Evolutionary conservation across 2,113 vertebrate species (phyloP).

Genomic region (Philantomba maxwellii): DNA sequence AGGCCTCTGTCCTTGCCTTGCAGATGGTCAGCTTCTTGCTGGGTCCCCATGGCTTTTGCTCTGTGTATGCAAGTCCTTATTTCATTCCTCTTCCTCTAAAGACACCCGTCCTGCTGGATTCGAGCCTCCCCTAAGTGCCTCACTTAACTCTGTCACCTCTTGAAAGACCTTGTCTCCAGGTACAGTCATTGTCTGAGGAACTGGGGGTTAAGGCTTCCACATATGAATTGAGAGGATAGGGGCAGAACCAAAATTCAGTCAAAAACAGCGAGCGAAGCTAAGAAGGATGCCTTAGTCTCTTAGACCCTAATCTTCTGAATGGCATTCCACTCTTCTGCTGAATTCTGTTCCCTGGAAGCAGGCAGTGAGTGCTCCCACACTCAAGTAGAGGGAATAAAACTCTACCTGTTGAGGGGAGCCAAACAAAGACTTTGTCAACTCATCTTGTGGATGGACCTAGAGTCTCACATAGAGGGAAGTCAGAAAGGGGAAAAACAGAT

Average conservation of each 20-base stretch:
- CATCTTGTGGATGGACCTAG: background rate
- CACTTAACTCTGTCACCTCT: background rate
- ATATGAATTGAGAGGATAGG: background rate
- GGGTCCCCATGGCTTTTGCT: background rate
- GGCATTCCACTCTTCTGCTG: background rate
- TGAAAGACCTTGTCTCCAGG: background rate
- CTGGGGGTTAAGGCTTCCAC: background rate
- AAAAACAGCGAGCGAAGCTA: background rate
- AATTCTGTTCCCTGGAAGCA: background rate
- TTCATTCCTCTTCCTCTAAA: background rate
- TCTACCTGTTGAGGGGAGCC: background rate
- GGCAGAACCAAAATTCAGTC: background rate
- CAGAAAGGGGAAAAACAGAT: background rate
- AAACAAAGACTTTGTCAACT: background rate
- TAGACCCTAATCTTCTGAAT: background rate
- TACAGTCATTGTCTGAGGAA: background rate
- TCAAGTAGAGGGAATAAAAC: background rate
- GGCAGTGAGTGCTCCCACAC: background rate
- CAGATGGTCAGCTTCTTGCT: background rate
- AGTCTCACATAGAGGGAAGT: background rate
- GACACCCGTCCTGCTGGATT: background rate
- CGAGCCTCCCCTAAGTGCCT: background rate
- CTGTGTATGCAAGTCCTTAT: background rate
- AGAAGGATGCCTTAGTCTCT: background rate
- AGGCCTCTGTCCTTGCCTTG: background rate